These are phyloP conservation scores for Phylloscopus collybita DNA, from an alignment of 2,797 vertebrate species.

Conservation along the genomic window DNA sequence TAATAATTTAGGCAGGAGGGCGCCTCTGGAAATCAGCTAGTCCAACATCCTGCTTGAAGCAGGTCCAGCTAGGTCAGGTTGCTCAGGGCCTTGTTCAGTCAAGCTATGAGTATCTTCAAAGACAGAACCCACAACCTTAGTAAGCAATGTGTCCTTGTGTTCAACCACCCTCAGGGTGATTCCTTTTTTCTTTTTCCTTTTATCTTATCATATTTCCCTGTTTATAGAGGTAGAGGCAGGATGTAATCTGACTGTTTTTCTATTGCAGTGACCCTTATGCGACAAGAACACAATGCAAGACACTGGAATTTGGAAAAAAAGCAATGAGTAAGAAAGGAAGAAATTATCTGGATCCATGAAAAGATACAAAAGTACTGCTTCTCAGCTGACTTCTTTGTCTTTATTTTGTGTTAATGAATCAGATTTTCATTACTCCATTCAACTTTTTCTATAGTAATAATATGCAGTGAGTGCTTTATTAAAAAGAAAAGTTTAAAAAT, in stretches of 20 bases:
- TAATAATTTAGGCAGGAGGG: neutral
- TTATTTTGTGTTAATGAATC: neutral
- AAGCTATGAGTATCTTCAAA: neutral
- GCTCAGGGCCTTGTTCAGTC: neutral
- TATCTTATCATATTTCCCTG: neutral
- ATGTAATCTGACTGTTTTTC: neutral
- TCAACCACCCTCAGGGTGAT: neutral
- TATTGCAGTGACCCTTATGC: rapidly evolving
- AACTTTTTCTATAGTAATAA: neutral
- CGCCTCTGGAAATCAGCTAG: neutral
- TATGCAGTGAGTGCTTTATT: neutral
- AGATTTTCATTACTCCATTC: neutral
- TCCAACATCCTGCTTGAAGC: neutral
- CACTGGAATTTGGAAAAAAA: neutral
- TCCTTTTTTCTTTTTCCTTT: neutral
- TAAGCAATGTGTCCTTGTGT: neutral
- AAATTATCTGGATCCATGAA: neutral
- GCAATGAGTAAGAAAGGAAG: neutral
- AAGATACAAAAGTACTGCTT: neutral
- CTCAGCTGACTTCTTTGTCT: neutral
- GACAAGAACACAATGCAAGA: neutral
- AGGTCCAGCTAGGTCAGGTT: neutral
- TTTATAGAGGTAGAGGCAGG: neutral
- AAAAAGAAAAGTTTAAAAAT: neutral
- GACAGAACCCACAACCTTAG: neutral